These are phyloP conservation scores for Martes martes DNA, from an alignment of 2,113 vertebrate genomes.

Conservation along the genomic window DNA sequence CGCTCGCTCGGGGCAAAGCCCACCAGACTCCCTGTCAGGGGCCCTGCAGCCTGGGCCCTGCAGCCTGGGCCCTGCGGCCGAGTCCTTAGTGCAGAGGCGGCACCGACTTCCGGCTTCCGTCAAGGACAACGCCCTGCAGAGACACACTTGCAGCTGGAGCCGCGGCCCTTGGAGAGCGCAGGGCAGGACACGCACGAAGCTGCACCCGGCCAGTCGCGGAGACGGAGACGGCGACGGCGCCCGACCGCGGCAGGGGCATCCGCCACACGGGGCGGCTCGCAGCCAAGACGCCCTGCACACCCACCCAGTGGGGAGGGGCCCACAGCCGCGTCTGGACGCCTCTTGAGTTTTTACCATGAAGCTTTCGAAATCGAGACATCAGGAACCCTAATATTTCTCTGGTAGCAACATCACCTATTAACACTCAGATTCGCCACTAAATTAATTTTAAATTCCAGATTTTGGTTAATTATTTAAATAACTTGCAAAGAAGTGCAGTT, in stretches of 20 bases:
- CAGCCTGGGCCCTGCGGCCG: accelerated
- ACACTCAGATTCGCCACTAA: conserved; percentile 14
- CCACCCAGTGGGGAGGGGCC: accelerated
- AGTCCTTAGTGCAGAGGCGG: accelerated
- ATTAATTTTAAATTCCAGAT: conserved; percentile 52
- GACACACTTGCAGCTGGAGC: neutral
- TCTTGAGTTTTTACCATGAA: neutral
- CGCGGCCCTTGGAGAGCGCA: accelerated
- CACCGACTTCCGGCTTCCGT: neutral
- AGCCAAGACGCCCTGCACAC: no score
- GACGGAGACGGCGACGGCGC: neutral
- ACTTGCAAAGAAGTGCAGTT: neutral
- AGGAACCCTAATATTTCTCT: conserved; percentile 8
- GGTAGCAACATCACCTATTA: neutral
- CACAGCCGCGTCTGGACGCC: accelerated
- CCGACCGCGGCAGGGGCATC: accelerated
- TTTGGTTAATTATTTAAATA: conserved; percentile 66
- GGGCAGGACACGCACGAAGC: accelerated
- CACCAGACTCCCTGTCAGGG: neutral
- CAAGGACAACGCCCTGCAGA: no score
- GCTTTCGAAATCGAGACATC: neutral
- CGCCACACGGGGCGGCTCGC: accelerated
- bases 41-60: accelerated
- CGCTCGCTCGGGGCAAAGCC: neutral
- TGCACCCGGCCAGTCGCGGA: accelerated